Evolutionary conservation across 2,888 invertebrate species (phyloP), one percentile per base, ranked within the genome.

Genomic region (Drosophila lutescens): DNA sequence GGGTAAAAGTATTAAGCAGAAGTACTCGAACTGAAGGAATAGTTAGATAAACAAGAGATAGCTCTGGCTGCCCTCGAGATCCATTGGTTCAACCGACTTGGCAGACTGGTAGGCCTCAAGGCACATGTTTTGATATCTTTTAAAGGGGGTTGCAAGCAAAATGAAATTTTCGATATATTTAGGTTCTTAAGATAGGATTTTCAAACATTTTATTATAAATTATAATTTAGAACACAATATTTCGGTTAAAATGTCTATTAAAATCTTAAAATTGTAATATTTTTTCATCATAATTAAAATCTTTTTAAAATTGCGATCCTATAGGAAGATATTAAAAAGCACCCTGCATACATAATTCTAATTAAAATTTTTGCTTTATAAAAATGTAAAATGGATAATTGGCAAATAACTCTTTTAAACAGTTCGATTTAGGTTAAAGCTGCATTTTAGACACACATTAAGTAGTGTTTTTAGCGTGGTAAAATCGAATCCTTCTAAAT

Each of bases 31-130:
- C 34, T 23, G 62, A 61, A 26, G 47, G 62, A 32, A 4, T 38
- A 47, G 61, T 47, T 62, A 62, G 61, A 62, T 62, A 62, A 62
- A 62, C 62, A 61, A 49, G 10, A 41, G 47, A 62, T 61, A 34
- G 41, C 61, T 62, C 61, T 41, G 41, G 49, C 49, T 41, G 62
- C 13, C 32, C 10, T 13, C 13, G 47, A 41, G 40, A 60, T 62
- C 32, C 47, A 62, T 32, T 60, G 60, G 47, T 56, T 56, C 44
- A 32, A 43, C 20, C 15, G 43, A 26, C 32, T 15, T 38, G 46
- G 46, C 38, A 61, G 61, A 61, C 61, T 20, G 15, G 38, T 32
- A 20, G 61, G 58, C 44, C 17, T 57, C 58, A 17, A 17, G n/a
- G 34, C 17, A 12, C 26, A n/a, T 23, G 41, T 38, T 40, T 23